Base-by-base conservation (phyloP, 2,797 vertebrate species). In the Antrozous pallidus region DNA sequence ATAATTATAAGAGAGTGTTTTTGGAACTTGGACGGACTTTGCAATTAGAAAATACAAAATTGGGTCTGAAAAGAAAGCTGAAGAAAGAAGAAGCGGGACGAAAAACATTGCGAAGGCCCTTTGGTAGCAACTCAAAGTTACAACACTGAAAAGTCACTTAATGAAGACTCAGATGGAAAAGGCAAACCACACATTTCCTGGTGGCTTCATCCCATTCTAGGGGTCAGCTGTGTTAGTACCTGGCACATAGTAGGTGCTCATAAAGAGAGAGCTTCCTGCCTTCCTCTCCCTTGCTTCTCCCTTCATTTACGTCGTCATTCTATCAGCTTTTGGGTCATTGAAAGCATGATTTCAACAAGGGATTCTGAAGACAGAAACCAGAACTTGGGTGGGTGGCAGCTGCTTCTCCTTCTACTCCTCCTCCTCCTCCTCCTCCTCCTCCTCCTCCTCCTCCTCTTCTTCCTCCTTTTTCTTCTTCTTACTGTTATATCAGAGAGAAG, bases 1-100 rank as follows among this genome's bases (percentile, higher is more conserved):
- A 95, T 97, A 97, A 97, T 96, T 97, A 79, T 61, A 90, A 96
- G 42, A 88, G 73, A 91, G 14, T 87, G 83, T 96, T 97, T 97
- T 79, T 92, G 65, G 93, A 90, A 65, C 88, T 88, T 73, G 93
- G 92, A 90, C 77, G 96, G 90, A 90, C 47, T 96, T 96, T 90
- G 79, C 85, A 96, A 91, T 96, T 96, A 95, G 96, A 95, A 92
- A 47, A 47, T 24, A 96, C 36, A 45, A 69, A 97, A 95, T 70
- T 81, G 54, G 49, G 63, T 88, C 31, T 91, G 56, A 91, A 95
- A 90, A 91, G 79, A 88, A 69, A 88, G 49, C 90, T 91, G 82
- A 79, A 81, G 83, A 71, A 80, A 93, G 69, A 75, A 61, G 65
- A 17, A 84, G 17, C 11, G 0, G 26, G 79, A 65, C 4, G 12